Conservation (phyloP, 2,888 invertebrate genomes). For the Malthinus flaveolus region DNA sequence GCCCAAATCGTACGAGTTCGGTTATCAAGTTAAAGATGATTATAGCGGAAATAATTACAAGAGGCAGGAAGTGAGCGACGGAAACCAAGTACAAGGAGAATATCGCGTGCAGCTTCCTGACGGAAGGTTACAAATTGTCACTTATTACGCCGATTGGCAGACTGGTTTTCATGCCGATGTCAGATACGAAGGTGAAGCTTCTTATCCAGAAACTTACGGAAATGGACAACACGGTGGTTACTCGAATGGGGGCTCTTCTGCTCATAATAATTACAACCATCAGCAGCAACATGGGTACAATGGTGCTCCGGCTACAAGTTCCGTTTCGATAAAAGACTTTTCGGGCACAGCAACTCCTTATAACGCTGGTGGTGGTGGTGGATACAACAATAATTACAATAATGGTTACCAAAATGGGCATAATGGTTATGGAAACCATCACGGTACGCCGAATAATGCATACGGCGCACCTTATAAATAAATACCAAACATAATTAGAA, state of each 20-base stretch:
- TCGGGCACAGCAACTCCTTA: constrained; percentile 36
- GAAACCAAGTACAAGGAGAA: constrained; percentile 67
- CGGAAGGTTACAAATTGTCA: constrained; percentile 68
- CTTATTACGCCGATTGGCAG: constrained; percentile 79
- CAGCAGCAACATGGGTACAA: constrained; percentile 4
- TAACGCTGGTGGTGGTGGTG: constrained; percentile 19
- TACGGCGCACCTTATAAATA: constrained; percentile 40
- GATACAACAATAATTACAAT: constrained; percentile 13
- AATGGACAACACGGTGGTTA: constrained; percentile 24
- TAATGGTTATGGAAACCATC: constrained; percentile 31
- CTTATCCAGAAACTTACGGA: constrained; percentile 62
- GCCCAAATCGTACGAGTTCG: constrained; percentile 79
- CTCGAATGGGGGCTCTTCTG: background rate
- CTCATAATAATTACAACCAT: background rate
- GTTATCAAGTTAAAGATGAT: constrained; percentile 78
- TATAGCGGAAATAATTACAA: constrained; percentile 75
- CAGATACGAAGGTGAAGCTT: constrained; percentile 68
- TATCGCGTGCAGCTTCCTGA: constrained; percentile 65
- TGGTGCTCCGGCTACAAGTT: constrained; percentile 35
- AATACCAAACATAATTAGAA: background rate
- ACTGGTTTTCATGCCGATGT: constrained; percentile 81
- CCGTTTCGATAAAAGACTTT: constrained; percentile 42
- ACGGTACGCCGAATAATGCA: constrained; percentile 30
- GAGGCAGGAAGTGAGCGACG: constrained; percentile 71
- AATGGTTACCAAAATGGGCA: constrained; percentile 23